phyloP scores from a whole-genome alignment of 2,113 vertebrate genomes.

The Zingel zingel region DNA sequence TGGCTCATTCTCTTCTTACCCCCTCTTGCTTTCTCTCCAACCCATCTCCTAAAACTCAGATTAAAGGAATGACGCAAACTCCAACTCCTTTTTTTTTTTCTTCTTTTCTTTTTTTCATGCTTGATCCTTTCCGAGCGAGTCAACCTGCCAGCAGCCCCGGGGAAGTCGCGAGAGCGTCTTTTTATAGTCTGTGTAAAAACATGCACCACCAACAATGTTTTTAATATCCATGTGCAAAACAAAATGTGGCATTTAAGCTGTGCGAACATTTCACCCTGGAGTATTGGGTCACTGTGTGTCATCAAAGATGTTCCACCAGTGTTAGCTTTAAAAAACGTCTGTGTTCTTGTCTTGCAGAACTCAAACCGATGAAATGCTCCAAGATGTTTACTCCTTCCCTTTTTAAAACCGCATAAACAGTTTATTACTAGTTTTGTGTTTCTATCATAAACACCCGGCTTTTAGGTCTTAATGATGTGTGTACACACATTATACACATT shows the following conservation, averaged over 20 bases:
- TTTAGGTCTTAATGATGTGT: slow-evolving; percentile 1
- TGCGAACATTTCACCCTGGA: slow-evolving; percentile 36
- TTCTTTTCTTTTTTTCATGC: background rate
- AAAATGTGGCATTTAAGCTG: slow-evolving; percentile 49
- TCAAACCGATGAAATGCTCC: background rate
- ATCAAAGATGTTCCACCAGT: slow-evolving; percentile 11
- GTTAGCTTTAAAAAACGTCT: background rate
- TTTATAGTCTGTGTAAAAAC: slow-evolving; percentile 55
- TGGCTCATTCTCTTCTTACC: slow-evolving; percentile 8
- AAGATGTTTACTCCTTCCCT: background rate
- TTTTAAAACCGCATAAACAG: background rate
- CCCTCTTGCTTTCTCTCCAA: slow-evolving; percentile 18
- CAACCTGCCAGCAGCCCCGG: slow-evolving; percentile 52
- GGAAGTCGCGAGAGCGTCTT: slow-evolving; percentile 37
- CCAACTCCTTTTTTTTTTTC: slow-evolving; percentile 53
- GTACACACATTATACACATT: background rate
- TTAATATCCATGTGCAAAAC: slow-evolving; percentile 42
- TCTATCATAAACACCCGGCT: slow-evolving; percentile 9
- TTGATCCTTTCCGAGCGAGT: slow-evolving; percentile 52
- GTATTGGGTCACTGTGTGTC: slow-evolving; percentile 33
- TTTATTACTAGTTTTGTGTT: background rate
- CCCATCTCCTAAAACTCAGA: slow-evolving; percentile 46
- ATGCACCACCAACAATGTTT: slow-evolving; percentile 37
- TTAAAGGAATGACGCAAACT: slow-evolving; percentile 72
- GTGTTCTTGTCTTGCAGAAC: background rate